Evolutionary conservation across 2,113 vertebrate genomes (phyloP), one percentile per base, ranked within the genome.

Genomic region (Thunnus thynnus): DNA sequence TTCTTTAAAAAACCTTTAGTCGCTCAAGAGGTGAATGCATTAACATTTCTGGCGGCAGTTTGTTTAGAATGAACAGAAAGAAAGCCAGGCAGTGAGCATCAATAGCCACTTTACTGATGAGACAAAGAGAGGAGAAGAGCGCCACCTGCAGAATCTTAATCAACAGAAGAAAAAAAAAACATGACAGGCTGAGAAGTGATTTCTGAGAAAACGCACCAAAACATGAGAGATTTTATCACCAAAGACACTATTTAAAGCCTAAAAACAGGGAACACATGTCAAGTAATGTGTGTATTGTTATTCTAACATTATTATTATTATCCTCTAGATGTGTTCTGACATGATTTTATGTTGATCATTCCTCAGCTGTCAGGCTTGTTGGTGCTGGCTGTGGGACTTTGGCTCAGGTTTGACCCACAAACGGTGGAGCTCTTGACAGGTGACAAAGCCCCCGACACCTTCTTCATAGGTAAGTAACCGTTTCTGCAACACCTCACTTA

Each of bases 351-450:
- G 0, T n/a, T 51, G 52, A 9, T 69, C 50, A 2, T 25, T 63
- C 36, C 94, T 25, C 95, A 99, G 98, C 90, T 99, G 91, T 96
- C 96, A 0, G 98, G 98, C 78, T 80, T 96, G 7, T 87, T 97
- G 72, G 96, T 99, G 83, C 91, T 99, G 86, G 95, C 96, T 3
- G 97, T 99, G 66, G 98, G 97, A 72, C 94, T 99, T 1, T 99
- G 98, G 98, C 95, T 99, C 86, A 94, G 96, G n/a, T 97, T 99
- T 69, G 97, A 97, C 80, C 92, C 95, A 1, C 72, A 91, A 61
- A 96, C 96, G 36, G 94, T 93, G 87, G 93, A 96, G 66, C 94
- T 99, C 25, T 91, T 97, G 36, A 90, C 93, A 2, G 95, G 91
- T 16, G 93, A 96, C 27, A 94, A 81, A 1, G 96, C 96, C 60